Evolutionary conservation across 2,888 invertebrate species (phyloP), one percentile per base, ranked within the genome.

Genomic region (Erebia palarica): DNA sequence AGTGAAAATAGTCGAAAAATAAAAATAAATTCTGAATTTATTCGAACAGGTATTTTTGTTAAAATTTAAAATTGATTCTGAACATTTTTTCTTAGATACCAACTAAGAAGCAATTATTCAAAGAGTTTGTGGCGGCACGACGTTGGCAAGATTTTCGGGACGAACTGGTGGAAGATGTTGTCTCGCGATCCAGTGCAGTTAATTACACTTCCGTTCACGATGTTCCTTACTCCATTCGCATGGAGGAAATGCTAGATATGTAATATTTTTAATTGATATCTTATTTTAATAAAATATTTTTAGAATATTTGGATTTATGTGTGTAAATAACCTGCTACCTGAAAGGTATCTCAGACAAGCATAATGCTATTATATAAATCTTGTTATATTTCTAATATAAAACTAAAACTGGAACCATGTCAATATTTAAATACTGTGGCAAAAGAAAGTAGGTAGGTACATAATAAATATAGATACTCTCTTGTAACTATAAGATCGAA

Each of bases 141-240:
- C 94, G 94, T 71, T 96, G 95, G 95, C 84, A 87, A 59, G 89
- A 91, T 53, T 94, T 93, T 78, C 93, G 94, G 64, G 90, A 93
- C 14, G 86, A 91, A 71, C 79, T 95, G 60, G 90, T 94, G 0
- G 80, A 88, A 7, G 93, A 94, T 66, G 88, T 95, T 18, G 81
- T 95, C 14, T 85, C 86, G 2, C 86, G 93, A 14, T 91, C 90
- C 70, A 91, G 90, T 65, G 86, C 93, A 16, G 91, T 90, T 68
- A 95, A 94, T 80, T 92, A 88, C 80, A 95, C 95, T 10, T 93
- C 94, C 0, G 86, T 94, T 10, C 94, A 95, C 70, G 95, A 95
- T 68, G 95, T 95, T 14, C 95, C 95, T 0, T 95, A 95, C 79
- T 95, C 95, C 49, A 94, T 95, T 71, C 89, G 95, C 27, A 94